Percentiles rank a stretch among this genome's conserved stretches.
These are phyloP conservation scores for Sebastes diaconus DNA, from an alignment of 2,797 vertebrate genomes.

Conservation along the genomic window DNA sequence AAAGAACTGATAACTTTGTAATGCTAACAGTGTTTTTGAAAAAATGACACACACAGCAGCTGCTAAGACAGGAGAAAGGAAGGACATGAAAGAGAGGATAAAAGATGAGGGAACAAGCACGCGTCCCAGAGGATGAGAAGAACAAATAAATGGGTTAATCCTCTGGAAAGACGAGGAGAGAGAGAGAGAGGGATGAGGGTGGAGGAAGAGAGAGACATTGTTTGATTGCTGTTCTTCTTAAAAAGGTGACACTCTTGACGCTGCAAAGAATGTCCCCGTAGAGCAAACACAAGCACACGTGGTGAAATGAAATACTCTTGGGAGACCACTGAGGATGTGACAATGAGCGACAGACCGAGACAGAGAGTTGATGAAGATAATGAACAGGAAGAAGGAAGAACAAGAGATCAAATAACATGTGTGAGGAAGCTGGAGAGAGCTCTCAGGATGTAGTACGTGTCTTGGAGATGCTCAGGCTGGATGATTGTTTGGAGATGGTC, in stretches of 20 bases:
- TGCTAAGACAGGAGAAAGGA: slow-evolving; percentile 48
- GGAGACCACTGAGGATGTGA: slow-evolving; percentile 45
- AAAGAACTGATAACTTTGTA: slow-evolving; percentile 28
- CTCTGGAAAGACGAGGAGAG: slow-evolving; percentile 52
- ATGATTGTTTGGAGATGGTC: slow-evolving; percentile 65
- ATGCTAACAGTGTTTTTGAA: slow-evolving; percentile 10
- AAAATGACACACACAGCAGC: slow-evolving; percentile 20
- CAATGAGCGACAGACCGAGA: slow-evolving; percentile 7
- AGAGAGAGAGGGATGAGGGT: slow-evolving; percentile 34
- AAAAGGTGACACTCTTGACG: slow-evolving; percentile 61
- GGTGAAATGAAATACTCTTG: slow-evolving; percentile 41
- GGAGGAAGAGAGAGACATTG: slow-evolving; percentile 39
- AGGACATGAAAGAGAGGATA: slow-evolving; percentile 54
- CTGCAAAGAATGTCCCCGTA: slow-evolving; percentile 50
- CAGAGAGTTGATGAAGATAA: slow-evolving; percentile 29
- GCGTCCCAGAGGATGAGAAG: slow-evolving; percentile 38
- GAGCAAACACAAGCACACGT: slow-evolving; percentile 51
- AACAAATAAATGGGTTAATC: slow-evolving; percentile 69
- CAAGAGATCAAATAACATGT: neutral
- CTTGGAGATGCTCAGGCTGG: slow-evolving; percentile 66
- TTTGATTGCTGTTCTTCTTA: slow-evolving; percentile 73
- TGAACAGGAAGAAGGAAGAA: slow-evolving; percentile 21
- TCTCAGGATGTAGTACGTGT: slow-evolving; percentile 67
- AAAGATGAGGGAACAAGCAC: slow-evolving; percentile 46
- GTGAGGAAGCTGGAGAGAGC: slow-evolving; percentile 11